phyloP scores from a whole-genome alignment of 1,140 invertebrate genomes.

The Bombus confusus region DNA sequence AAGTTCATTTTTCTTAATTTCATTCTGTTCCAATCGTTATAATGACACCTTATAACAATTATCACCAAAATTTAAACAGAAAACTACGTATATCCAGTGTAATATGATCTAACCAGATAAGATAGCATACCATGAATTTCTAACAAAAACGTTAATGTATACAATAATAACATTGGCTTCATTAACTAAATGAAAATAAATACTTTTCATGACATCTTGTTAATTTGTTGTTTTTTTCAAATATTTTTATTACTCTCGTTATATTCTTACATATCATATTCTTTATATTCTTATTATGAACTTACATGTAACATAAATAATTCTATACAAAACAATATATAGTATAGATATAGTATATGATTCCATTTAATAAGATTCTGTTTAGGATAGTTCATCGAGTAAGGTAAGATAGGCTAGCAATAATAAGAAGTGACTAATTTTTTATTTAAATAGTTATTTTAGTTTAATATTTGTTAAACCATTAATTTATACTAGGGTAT shows the following conservation, averaged over 20 bases:
- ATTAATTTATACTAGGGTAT: background rate
- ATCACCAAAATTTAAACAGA: background rate
- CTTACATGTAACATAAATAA: background rate
- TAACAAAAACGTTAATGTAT: constrained; percentile 31
- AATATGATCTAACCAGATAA: constrained; percentile 56
- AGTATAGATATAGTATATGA: too few species aligned
- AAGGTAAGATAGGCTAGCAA: background rate
- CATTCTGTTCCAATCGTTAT: background rate
- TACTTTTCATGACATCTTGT: background rate
- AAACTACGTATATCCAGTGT: constrained; percentile 29
- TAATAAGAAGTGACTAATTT: too few species aligned
- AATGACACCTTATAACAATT: background rate
- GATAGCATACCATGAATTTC: constrained; percentile 48
- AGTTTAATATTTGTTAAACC: background rate
- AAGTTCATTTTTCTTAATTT: background rate
- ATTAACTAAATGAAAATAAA: background rate
- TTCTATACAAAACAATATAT: background rate
- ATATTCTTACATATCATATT: background rate
- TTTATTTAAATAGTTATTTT: too few species aligned
- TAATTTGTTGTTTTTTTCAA: background rate
- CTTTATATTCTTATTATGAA: background rate
- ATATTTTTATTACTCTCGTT: background rate
- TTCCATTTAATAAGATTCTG: background rate
- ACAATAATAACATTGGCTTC: background rate
- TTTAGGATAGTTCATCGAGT: background rate